Conservation (phyloP, 2,113 vertebrate genomes). For the Lepus americanus region DNA sequence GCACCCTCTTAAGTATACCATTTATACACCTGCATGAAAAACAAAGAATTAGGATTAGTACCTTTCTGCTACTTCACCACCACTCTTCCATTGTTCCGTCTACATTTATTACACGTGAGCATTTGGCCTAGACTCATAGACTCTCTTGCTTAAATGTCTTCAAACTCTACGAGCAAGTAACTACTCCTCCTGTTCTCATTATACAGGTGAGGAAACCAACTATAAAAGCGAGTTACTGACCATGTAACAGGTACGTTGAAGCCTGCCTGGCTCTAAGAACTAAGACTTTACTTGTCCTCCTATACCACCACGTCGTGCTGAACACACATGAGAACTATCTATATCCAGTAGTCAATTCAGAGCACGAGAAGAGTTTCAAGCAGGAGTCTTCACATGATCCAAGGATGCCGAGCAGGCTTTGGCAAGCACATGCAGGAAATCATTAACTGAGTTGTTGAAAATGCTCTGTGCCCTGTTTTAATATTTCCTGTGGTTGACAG, state of each 20-base stretch:
- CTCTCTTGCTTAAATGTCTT: not conserved
- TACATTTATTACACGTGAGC: not conserved
- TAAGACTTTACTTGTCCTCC: not conserved
- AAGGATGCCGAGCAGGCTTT: not conserved
- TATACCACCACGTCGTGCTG: fast-evolving
- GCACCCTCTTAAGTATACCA: too few species aligned
- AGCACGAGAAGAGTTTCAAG: not conserved
- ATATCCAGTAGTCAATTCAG: too few species aligned
- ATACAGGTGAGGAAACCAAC: not conserved
- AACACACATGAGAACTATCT: too few species aligned
- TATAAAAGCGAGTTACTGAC: not conserved
- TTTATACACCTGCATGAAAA: not conserved
- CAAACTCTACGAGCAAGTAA: not conserved
- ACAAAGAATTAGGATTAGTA: not conserved
- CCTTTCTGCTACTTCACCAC: not conserved
- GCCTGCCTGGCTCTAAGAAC: not conserved
- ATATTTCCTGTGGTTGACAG: constrained; percentile 46
- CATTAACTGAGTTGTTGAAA: constrained; percentile 35
- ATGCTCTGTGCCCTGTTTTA: constrained; percentile 9
- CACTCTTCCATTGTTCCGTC: not conserved
- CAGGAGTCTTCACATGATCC: not conserved
- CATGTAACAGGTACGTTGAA: not conserved
- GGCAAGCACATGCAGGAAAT: constrained; percentile 13
- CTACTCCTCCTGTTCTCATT: not conserved
- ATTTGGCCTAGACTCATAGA: not conserved